phyloP scores from a whole-genome alignment of 1,140 invertebrate species.

The Cryptotermes secundus region DNA sequence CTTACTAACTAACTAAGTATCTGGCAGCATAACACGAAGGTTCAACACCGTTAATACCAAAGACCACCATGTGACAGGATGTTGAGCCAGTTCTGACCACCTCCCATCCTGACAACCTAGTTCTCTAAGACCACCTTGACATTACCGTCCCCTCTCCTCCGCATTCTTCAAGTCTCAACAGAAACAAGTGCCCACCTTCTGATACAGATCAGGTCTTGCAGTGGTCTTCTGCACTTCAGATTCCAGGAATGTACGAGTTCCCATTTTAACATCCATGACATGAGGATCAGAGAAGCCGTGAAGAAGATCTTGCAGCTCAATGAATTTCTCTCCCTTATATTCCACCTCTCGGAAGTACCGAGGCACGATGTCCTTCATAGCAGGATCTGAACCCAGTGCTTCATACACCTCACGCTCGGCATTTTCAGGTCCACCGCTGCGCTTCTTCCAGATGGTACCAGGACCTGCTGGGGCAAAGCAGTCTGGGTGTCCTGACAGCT shows the following conservation, averaged over 20 bases:
- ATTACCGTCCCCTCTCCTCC: too few relatives aligned
- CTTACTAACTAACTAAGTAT: too few relatives aligned
- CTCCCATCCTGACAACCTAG: too few relatives aligned
- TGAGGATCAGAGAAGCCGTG: slow-evolving; percentile 82
- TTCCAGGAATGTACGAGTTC: slow-evolving; percentile 89
- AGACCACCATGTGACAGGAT: too few relatives aligned
- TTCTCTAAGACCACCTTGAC: too few relatives aligned
- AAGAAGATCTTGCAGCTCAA: slow-evolving; percentile 86
- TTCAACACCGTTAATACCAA: too few relatives aligned
- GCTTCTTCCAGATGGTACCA: slow-evolving; percentile 91
- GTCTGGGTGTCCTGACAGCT: slow-evolving; percentile 90
- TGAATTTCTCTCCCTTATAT: slow-evolving; percentile 83
- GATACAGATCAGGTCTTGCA: slow-evolving; percentile 76
- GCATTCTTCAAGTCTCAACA: too few relatives aligned
- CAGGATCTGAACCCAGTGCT: slow-evolving; percentile 71
- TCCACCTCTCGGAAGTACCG: slow-evolving; percentile 84
- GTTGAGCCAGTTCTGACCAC: too few relatives aligned
- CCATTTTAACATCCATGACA: slow-evolving; percentile 93
- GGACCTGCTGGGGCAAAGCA: slow-evolving; percentile 91
- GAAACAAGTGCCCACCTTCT: slow-evolving; percentile 56
- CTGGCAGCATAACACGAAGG: too few relatives aligned
- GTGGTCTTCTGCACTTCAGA: slow-evolving; percentile 85
- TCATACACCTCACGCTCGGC: slow-evolving; percentile 65
- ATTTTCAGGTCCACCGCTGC: slow-evolving; percentile 57
- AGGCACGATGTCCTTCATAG: slow-evolving; percentile 76